Evolutionary conservation across 2,113 vertebrate species (phyloP), one percentile per base, ranked within the genome.

Genomic region (Vicugna pacos): DNA sequence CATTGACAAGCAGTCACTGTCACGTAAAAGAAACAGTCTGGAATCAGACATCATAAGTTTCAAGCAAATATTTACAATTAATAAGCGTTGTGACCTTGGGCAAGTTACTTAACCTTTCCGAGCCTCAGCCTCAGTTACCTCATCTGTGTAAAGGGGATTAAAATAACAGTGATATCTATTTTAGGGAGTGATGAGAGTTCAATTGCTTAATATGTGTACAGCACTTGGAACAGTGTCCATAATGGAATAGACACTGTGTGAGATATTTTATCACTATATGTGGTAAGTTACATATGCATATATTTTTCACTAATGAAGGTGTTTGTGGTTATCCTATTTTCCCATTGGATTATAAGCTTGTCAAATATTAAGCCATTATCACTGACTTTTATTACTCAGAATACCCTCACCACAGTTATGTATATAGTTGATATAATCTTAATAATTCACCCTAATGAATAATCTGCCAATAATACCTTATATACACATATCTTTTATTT

Each of bases 191-290:
- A 92, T 64, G 60, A 60, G 20, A 81, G 89, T 64, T 60, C 32
- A 56, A 13, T 89, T 48, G 13, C 8, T 72, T 81, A 30, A n/a
- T 46, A 72, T 79, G 13, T n/a, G 0, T 38, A 79, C 73, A 88
- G 3, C 42, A 52, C 0, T 86, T 56, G 79, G 38, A 64, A 50
- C 64, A 91, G n/a, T 30, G 8, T 67, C 17, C 2, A 35, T 32
- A 73, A 48, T 82, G 58, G 2, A 92, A 20, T 56, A 77, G 87
- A 62, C 5, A 65, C 17, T 81, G 1, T 15, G 13, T 60, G 8
- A 96, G 30, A 83, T 83, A 56, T 82, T 50, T 82, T 70, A 60
- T 76, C 19, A 95, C 42, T 80, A 38, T n/a, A 75, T 52, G 14
- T 24, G 4, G 11, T 60, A 13, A 86, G 69, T 79, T 62, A 58